Evolutionary conservation across 2,888 invertebrate species (phyloP).

Genomic region (Acanthococcus lagerstroemiae): DNA sequence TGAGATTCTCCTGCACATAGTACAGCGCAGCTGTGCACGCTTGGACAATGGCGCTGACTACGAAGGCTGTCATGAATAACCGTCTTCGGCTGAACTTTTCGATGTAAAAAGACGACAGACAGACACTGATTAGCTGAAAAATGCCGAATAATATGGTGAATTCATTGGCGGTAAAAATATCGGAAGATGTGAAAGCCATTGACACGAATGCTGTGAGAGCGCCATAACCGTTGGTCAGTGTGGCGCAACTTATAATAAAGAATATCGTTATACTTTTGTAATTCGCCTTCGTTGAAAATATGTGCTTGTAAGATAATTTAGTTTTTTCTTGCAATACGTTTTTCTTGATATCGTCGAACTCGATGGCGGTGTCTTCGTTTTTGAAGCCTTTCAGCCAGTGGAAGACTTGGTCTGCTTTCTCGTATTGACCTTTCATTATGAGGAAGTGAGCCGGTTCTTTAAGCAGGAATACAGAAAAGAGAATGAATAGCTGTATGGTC

Average conservation of each 20-base stretch:
- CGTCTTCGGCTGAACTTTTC: slow-evolving; percentile 35
- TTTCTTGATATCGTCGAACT: background rate
- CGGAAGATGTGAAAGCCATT: slow-evolving; percentile 33
- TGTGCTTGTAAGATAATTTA: slow-evolving; percentile 1
- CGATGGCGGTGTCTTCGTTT: background rate
- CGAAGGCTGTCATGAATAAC: slow-evolving; percentile 1
- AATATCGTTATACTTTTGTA: slow-evolving; percentile 28
- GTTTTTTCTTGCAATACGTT: slow-evolving; percentile 1
- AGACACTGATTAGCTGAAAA: slow-evolving; percentile 35
- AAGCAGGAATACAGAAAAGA: background rate
- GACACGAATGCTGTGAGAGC: slow-evolving; percentile 35
- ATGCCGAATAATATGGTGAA: slow-evolving; percentile 36
- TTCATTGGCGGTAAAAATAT: slow-evolving; percentile 33
- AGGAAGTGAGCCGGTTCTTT: slow-evolving; percentile 6
- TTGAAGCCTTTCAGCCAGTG: slow-evolving; percentile 8
- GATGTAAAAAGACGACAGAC: slow-evolving; percentile 34
- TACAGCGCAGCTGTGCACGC: background rate
- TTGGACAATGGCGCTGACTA: background rate
- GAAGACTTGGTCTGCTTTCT: background rate
- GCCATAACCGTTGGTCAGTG: background rate
- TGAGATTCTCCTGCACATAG: background rate
- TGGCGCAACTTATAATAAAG: background rate
- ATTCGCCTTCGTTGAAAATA: background rate
- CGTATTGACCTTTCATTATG: background rate
- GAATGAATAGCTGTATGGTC: background rate